These are phyloP conservation scores for Cheirogaleus medius DNA, from an alignment of 2,113 vertebrate genomes.

Conservation along the genomic window DNA sequence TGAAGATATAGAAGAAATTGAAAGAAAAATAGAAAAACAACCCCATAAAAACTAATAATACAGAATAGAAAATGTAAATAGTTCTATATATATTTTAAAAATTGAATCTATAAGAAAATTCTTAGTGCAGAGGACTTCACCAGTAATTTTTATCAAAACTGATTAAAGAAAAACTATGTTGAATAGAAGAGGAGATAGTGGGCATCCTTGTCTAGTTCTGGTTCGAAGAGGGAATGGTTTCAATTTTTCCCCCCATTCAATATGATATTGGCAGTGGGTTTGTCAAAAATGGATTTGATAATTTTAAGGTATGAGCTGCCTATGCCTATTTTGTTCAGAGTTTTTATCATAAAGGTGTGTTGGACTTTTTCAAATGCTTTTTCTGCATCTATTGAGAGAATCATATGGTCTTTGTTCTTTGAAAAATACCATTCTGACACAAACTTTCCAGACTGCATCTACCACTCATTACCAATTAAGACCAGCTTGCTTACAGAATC, in stretches of 20 bases:
- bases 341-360: too few relatives aligned
- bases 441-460: background rate
- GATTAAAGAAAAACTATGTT: slow-evolving; percentile 33
- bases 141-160: background rate
- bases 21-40: background rate
- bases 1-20: background rate
- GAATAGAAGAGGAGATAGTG: too few relatives aligned
- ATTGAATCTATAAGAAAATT: background rate
- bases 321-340: too few relatives aligned
- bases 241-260: too few relatives aligned
- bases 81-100: background rate
- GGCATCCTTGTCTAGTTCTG: too few relatives aligned
- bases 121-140: background rate
- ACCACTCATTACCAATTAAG: background rate
- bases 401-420: too few relatives aligned
- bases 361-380: too few relatives aligned
- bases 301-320: too few relatives aligned
- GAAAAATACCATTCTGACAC: background rate
- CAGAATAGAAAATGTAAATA: background rate
- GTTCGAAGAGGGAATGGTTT: too few relatives aligned
- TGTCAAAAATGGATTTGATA: too few relatives aligned
- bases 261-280: too few relatives aligned
- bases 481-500: background rate
- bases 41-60: background rate
- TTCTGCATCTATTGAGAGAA: too few relatives aligned